A percentile compares a stretch with the other conserved stretches of the same genome.
These are phyloP conservation scores for Pseudomyrmex pallidus DNA, from an alignment of 1,140 invertebrate genomes.

Conservation along the genomic window DNA sequence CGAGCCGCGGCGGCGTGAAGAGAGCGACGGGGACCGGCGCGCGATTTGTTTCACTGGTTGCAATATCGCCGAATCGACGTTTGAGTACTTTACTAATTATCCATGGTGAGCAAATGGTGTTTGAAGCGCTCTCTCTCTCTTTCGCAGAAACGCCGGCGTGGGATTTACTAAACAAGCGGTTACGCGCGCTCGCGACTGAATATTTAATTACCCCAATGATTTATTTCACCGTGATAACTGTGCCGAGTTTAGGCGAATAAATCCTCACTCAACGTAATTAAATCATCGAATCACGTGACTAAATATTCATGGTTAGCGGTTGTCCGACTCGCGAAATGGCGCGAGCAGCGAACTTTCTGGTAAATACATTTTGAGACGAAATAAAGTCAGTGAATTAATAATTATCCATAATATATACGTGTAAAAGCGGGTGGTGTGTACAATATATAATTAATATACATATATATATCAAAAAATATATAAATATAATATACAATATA, in stretches of 20 bases:
- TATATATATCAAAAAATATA: neutral
- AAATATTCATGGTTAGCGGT: slow-evolving; percentile 33
- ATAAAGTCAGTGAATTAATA: slow-evolving; percentile 1
- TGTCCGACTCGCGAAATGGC: neutral
- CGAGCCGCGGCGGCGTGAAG: neutral
- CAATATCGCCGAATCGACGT: slow-evolving; percentile 38
- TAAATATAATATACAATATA: neutral
- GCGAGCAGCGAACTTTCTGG: neutral
- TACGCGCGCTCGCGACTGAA: slow-evolving; percentile 24
- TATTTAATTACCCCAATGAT: slow-evolving; percentile 51
- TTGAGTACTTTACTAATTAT: slow-evolving; percentile 58
- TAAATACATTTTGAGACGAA: neutral
- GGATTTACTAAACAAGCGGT: slow-evolving; percentile 52
- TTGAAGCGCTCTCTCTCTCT: neutral
- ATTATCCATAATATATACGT: neutral
- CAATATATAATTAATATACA: neutral
- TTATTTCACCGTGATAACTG: slow-evolving; percentile 52
- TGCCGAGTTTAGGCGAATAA: slow-evolving; percentile 43
- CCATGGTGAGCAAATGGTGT: slow-evolving; percentile 35
- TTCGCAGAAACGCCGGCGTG: slow-evolving; percentile 11
- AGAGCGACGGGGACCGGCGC: slow-evolving; percentile 16
- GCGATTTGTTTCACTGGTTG: slow-evolving; percentile 3
- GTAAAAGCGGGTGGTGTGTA: neutral
- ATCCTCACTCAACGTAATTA: slow-evolving; percentile 55
- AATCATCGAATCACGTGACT: slow-evolving; percentile 30